phyloP scores from a whole-genome alignment of 2,113 vertebrate species.

The Corythornis vintsioides region DNA sequence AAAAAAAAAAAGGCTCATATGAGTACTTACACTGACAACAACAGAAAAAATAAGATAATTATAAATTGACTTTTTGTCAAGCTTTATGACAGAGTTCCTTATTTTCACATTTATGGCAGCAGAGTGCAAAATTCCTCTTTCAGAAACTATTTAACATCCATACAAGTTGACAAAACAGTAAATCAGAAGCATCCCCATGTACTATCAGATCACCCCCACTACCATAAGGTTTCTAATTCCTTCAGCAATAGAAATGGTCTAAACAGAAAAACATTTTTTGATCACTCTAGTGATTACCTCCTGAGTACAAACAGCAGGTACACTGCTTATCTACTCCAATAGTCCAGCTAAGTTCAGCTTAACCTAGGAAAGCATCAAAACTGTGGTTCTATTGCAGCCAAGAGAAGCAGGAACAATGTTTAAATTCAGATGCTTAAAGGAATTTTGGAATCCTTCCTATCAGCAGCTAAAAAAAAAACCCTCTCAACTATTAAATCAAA shows the following conservation, averaged over 20 bases:
- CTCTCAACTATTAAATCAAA: not conserved
- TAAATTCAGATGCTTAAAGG: too few species aligned
- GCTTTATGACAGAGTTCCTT: conserved; percentile 1
- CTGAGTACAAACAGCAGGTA: too few species aligned
- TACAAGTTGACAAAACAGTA: not conserved
- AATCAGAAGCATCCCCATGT: not conserved
- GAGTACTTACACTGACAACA: not conserved
- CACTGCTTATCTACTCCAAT: too few species aligned
- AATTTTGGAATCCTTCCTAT: not conserved
- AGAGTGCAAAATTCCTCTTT: conserved; percentile 13
- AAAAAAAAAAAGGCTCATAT: not conserved
- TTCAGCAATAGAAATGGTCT: not conserved
- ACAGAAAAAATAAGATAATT: not conserved
- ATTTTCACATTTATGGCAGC: conserved; percentile 9
- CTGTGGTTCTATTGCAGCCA: not conserved
- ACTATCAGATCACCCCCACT: not conserved
- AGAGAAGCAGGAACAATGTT: too few species aligned
- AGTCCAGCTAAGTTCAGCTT: too few species aligned
- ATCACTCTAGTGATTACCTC: not conserved
- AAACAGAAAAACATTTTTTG: not conserved
- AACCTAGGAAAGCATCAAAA: too few species aligned
- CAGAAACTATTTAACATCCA: not conserved
- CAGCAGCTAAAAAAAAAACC: not conserved
- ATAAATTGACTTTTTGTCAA: not conserved
- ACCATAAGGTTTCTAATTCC: not conserved